Conservation (phyloP, 1,140 invertebrate species). For the Drepana arcuata region DNA sequence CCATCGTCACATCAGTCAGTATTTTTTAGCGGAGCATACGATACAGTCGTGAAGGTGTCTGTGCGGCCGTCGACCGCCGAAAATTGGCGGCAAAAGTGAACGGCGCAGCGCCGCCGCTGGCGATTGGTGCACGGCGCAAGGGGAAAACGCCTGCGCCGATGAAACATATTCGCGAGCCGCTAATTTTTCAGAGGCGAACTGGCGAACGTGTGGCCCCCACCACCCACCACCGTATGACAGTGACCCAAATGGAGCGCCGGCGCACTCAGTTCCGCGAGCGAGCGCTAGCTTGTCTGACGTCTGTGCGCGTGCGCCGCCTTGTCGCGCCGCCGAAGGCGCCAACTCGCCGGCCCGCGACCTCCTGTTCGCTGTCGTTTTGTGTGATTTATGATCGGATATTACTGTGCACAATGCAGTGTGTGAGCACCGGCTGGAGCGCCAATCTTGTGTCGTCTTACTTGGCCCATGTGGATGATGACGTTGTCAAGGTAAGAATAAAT, state of each 20-base stretch:
- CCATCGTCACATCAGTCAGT: slow-evolving; percentile 23
- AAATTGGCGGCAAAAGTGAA: slow-evolving; percentile 27
- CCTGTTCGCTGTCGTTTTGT: slow-evolving; percentile 40
- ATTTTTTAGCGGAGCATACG: slow-evolving; percentile 7
- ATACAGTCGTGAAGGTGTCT: slow-evolving; percentile 11
- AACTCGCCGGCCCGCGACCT: slow-evolving; percentile 21
- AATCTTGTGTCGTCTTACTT: slow-evolving; percentile 20
- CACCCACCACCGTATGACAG: slow-evolving; percentile 64
- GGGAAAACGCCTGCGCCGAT: slow-evolving; percentile 35
- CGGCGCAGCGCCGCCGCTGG: slow-evolving; percentile 18
- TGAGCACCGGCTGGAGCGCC: slow-evolving; percentile 36
- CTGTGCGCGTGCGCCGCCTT: slow-evolving; percentile 6
- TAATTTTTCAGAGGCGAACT: slow-evolving; percentile 60
- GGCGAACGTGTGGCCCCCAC: slow-evolving; percentile 52
- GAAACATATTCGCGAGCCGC: slow-evolving; percentile 64
- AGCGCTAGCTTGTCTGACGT: slow-evolving; percentile 30
- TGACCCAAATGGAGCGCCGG: slow-evolving; percentile 67
- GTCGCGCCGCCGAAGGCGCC: slow-evolving; percentile 6
- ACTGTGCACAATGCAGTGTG: slow-evolving; percentile 55
- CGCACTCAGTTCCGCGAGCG: slow-evolving; percentile 67
- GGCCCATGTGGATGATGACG: slow-evolving; percentile 24
- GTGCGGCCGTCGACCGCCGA: slow-evolving; percentile 9
- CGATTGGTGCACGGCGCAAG: slow-evolving; percentile 23
- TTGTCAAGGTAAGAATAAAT: slow-evolving; percentile 39
- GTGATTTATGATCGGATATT: slow-evolving; percentile 53